phyloP scores from a whole-genome alignment of 2,888 invertebrate genomes.

The Autographa gamma region DNA sequence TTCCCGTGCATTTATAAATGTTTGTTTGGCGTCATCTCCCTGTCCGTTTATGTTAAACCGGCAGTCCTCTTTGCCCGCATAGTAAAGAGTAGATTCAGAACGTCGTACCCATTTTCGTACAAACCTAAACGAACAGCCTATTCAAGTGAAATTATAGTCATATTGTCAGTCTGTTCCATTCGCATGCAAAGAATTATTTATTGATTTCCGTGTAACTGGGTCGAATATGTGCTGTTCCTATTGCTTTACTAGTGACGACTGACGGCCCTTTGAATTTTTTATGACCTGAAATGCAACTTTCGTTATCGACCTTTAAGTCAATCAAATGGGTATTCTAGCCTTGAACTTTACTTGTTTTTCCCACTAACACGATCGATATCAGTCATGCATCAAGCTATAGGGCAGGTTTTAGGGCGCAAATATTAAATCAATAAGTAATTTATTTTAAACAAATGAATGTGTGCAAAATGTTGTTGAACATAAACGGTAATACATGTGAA shows the following conservation, averaged over 20 bases:
- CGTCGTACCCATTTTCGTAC: not conserved
- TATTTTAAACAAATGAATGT: no score
- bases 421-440: no score
- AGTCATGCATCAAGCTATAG: not conserved
- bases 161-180: not conserved
- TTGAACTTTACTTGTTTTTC: not conserved
- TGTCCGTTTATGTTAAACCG: slow-evolving; percentile 39
- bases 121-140: not conserved
- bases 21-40: slow-evolving; percentile 33
- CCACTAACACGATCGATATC: not conserved
- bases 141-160: not conserved
- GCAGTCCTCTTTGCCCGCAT: slow-evolving; percentile 25
- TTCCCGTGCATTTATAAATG: slow-evolving; percentile 51
- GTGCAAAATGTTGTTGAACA: no score
- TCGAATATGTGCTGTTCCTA: not conserved
- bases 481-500: no score
- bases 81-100: slow-evolving; percentile 16
- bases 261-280: slow-evolving; percentile 13
- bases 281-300: slow-evolving; percentile 7
- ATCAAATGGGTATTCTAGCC: not conserved
- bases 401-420: not conserved
- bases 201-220: slow-evolving; percentile 10
- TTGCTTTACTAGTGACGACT: not conserved
- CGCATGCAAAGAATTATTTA: not conserved
- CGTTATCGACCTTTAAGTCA: slow-evolving; percentile 5